A percentile compares a stretch with the other conserved stretches of the same genome.
Conservation (phyloP, 2,888 invertebrate species). For the Homarus gammarus region DNA sequence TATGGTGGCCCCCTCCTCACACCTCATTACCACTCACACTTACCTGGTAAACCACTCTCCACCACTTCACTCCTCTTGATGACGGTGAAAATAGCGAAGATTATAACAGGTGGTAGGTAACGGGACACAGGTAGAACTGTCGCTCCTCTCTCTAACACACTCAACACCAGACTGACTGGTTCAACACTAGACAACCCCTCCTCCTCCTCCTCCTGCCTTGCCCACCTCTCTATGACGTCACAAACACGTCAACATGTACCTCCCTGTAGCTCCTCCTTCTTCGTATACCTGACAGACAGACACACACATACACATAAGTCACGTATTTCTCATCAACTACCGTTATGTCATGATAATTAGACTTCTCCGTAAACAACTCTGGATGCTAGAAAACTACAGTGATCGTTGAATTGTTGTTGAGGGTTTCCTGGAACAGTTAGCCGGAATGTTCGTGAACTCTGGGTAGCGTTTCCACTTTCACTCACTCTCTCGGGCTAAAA, state of each 20-base stretch:
- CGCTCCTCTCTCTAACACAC: not conserved
- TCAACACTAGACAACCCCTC: too few species aligned
- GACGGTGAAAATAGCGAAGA: not conserved
- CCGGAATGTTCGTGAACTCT: too few species aligned
- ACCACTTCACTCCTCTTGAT: not conserved
- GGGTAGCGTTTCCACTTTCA: too few species aligned
- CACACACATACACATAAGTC: not conserved
- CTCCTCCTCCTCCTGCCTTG: too few species aligned
- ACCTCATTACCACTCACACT: not conserved
- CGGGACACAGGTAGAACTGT: not conserved
- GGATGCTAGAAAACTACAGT: too few species aligned
- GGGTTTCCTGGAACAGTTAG: too few species aligned
- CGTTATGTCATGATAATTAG: too few species aligned
- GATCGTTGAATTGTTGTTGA: too few species aligned
- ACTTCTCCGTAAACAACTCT: too few species aligned
- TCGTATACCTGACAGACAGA: not conserved
- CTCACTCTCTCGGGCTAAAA: too few species aligned
- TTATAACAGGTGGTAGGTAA: not conserved
- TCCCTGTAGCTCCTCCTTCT: not conserved
- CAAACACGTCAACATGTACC: not conserved
- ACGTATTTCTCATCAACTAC: too few species aligned
- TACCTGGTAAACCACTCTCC: not conserved
- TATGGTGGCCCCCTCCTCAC: too few species aligned
- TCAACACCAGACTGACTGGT: not conserved
- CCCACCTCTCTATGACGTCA: not conserved